A percentile compares a stretch with the other conserved stretches of the same genome.
These are phyloP conservation scores for Cantharis rustica DNA, from an alignment of 2,888 invertebrate genomes.

Conservation along the genomic window DNA sequence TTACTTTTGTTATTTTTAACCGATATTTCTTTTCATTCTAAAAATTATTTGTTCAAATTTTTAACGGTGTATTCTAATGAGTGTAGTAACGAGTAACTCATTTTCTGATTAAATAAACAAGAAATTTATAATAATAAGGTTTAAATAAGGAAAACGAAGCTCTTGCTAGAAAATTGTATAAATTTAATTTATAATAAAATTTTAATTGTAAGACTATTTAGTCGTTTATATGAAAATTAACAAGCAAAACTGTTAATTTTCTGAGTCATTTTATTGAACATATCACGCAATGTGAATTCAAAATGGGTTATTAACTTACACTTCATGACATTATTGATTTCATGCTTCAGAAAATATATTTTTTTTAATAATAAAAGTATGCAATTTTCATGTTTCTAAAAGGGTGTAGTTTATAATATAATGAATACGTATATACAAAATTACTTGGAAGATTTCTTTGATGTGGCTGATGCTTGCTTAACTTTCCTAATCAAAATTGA, in stretches of 20 bases:
- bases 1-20: background rate
- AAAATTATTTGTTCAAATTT: background rate
- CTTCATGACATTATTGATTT: background rate
- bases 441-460: background rate
- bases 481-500: background rate
- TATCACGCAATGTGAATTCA: background rate
- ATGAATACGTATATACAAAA: too few relatives aligned
- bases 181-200: background rate
- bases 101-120: background rate
- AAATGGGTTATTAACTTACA: background rate
- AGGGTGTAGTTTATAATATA: too few relatives aligned
- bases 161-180: background rate
- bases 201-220: too few relatives aligned
- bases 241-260: background rate
- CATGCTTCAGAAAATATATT: background rate
- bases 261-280: background rate
- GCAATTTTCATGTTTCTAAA: too few relatives aligned
- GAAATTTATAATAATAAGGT: background rate
- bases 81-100: background rate
- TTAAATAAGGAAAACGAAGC: background rate
- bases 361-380: too few relatives aligned
- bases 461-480: background rate
- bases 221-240: background rate
- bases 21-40: background rate
- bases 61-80: background rate